Conservation (phyloP, 2,797 vertebrate genomes). For the Thripadectes ignobilis region DNA sequence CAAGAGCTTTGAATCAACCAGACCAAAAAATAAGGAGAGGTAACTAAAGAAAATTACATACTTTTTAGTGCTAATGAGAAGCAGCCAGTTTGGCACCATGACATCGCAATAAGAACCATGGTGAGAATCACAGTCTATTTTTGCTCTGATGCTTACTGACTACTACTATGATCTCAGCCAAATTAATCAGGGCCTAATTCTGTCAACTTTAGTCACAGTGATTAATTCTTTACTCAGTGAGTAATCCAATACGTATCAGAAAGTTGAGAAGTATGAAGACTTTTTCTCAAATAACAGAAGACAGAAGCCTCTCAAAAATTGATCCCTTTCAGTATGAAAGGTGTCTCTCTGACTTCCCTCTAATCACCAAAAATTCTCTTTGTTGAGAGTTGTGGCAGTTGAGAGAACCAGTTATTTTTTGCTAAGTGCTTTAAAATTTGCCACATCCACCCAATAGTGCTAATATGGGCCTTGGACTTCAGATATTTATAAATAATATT, state of each 20-base stretch:
- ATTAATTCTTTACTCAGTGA: background rate
- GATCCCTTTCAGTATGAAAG: background rate
- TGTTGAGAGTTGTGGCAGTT: background rate
- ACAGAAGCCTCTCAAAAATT: background rate
- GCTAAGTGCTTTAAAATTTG: background rate
- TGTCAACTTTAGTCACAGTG: background rate
- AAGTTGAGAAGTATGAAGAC: background rate
- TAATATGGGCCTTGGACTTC: background rate
- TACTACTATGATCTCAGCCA: background rate
- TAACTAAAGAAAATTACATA: background rate
- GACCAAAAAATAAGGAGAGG: background rate
- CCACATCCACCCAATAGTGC: background rate
- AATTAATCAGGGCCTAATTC: constrained; percentile 27
- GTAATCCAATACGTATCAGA: background rate
- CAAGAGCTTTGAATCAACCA: background rate
- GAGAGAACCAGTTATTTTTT: background rate
- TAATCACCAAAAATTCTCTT: background rate
- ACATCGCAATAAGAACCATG: background rate
- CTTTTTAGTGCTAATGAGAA: background rate
- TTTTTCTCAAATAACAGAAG: background rate
- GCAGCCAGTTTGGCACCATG: background rate
- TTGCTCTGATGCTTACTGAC: background rate
- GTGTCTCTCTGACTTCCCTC: background rate
- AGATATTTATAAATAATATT: background rate
- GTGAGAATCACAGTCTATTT: background rate